These are phyloP conservation scores for Gymnocephalus cernua DNA, from an alignment of 2,113 vertebrate species.

Conservation along the genomic window DNA sequence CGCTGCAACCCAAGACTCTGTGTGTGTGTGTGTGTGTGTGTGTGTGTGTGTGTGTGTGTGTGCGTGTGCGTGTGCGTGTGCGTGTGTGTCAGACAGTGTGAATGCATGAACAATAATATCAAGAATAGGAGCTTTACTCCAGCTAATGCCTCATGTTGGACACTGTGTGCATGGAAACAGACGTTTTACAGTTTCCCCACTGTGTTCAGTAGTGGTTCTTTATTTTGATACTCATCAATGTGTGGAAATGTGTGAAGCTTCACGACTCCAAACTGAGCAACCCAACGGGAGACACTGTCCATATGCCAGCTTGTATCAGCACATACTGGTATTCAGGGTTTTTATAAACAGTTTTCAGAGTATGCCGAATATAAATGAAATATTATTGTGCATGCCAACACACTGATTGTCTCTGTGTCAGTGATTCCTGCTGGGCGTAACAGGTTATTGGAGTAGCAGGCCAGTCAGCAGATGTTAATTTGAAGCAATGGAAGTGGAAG, in stretches of 20 bases:
- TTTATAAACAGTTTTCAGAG: conserved; percentile 51
- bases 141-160: conserved; percentile 5
- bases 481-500: conserved; percentile 48
- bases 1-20: not conserved
- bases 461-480: conserved; percentile 74
- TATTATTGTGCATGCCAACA: conserved; percentile 59
- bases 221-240: conserved; percentile 41
- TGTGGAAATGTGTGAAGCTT: conserved; percentile 20
- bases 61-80: no score
- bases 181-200: conserved; percentile 36
- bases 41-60: not conserved
- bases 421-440: conserved; percentile 48
- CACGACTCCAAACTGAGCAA: conserved; percentile 21
- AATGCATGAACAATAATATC: conserved; percentile 13
- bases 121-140: conserved; percentile 4
- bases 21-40: conserved; percentile 9
- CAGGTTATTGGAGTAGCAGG: conserved; percentile 61
- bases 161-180: not conserved
- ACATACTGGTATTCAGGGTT: conserved; percentile 27
- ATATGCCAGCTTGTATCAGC: conserved; percentile 50
- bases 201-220: conserved; percentile 19
- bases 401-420: conserved; percentile 47
- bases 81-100: conserved; percentile 10
- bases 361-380: conserved; percentile 58
- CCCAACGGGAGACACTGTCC: conserved; percentile 25